These are phyloP conservation scores for Frankliniella intonsa DNA, from an alignment of 2,888 invertebrate species.

Conservation along the genomic window DNA sequence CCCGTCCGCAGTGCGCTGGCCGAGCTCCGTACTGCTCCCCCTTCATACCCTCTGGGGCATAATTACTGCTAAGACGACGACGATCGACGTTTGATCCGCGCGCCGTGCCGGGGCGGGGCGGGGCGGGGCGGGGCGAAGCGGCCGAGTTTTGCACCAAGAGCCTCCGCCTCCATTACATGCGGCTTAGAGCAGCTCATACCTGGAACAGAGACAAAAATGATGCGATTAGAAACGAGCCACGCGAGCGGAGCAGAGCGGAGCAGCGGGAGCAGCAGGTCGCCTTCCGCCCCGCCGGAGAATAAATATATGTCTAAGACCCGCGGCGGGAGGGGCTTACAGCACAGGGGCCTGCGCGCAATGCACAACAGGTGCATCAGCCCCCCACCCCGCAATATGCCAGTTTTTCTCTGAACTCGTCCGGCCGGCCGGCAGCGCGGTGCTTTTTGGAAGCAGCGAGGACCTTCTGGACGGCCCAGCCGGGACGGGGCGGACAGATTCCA, in stretches of 20 bases:
- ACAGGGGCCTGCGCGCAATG: no score
- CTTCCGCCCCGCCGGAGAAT: background rate
- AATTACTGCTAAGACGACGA: conserved; percentile 8
- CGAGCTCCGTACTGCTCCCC: background rate
- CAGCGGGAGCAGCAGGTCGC: background rate
- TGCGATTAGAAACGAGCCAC: background rate
- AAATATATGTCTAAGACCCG: background rate
- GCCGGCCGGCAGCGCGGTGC: no score
- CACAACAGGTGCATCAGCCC: no score
- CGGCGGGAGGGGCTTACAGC: no score
- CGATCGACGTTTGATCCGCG: conserved; percentile 1
- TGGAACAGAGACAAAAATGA: conserved; percentile 19
- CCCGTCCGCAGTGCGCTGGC: no score
- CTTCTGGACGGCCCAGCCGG: background rate
- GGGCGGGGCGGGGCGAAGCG: background rate
- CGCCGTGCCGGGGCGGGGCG: background rate
- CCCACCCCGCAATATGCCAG: no score
- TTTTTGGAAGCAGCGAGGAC: no score
- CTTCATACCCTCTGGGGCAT: background rate
- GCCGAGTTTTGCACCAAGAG: background rate
- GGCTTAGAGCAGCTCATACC: background rate
- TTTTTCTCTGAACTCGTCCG: no score
- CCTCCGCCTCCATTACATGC: background rate
- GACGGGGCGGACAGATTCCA: background rate
- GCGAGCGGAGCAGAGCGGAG: background rate